Base-by-base conservation (phyloP, 2,113 vertebrate genomes). In the Dicentrarchus labrax region DNA sequence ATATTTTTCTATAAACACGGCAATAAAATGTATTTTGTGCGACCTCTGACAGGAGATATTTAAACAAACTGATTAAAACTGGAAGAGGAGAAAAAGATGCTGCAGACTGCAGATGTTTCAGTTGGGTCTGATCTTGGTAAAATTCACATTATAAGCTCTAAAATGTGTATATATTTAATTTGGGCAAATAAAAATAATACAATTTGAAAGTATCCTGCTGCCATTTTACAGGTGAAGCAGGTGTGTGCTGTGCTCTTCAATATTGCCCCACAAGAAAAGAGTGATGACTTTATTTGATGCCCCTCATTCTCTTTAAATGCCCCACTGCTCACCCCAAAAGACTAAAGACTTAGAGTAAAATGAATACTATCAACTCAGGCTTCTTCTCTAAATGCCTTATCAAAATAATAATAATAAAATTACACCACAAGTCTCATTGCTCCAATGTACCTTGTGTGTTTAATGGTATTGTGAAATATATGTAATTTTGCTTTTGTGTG, bases 401-500 rank as follows among this genome's bases (percentile, higher is more conserved):
- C 36, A 22, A 48, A 59, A 61, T n/a, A 54, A 80, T 57, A 74
- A 65, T 9, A 57, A 61, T 79, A 72, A 57, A 72, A 66, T 17
- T 4, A 75, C 43, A 70, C 41, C 67, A 83, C 68, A 82, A 72
- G 62, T 78, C 15, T 51, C 39, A 75, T 41, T 62, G 71, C 67
- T 81, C 43, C 57, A 43, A 22, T 60, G 38, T 51, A 24, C 57
- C 51, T 78, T 47, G 19, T 82, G 80, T 89, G 60, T 84, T 84
- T 61, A 90, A 88, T 73, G 72, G 41, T 74, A 78, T 77, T 76
- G 80, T 82, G 71, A 67, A 88, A 80, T 82, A 82, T 86, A 84
- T 81, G 72, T 71, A 88, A 76, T 91, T 91, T 92, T 82, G 75
- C 76, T 92, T 30, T 80, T 89, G 91, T 94, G 91, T 92, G 87